Evolutionary conservation across 2,888 invertebrate genomes (phyloP), one percentile per base, ranked within the genome.

Genomic region (Hylaea fasciaria): DNA sequence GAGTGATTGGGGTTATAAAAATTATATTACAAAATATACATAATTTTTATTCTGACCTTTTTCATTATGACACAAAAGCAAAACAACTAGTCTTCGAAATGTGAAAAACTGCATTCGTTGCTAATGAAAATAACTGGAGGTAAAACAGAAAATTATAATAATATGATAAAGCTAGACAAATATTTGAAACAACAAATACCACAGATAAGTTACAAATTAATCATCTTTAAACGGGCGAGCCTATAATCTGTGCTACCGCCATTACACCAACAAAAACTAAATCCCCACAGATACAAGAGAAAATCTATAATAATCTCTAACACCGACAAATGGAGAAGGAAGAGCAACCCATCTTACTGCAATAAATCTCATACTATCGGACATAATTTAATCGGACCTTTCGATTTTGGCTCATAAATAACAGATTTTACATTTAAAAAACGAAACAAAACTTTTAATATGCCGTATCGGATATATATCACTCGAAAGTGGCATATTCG

Each of bases 401-500:
- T 90, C 90, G 91, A 91, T 92, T 90, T 88, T 84, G 85, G 74
- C 78, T 72, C 89, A 91, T 92, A 92, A 92, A 92, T 92, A 83
- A 91, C 86, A 82, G 89, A 91, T 88, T 92, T 90, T 85, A 91
- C 87, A 89, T 89, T 88, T 80, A 74, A 84, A 86, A 85, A 86
- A 87, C 79, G 82, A 91, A 90, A 89, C 80, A 90, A 90, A 89
- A 90, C 87, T 80, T 88, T 90, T 91, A 91, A 91, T 92, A 91
- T 79, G 82, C 81, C 87, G 84, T 89, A 90, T 91, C 89, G 86
- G 79, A 71, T 81, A 89, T 92, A 92, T 91, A 91, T 92, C 91
- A 91, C 87, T 81, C 76, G 76, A 82, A 89, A 91, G 83, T 87
- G 90, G 89, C 89, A 81, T 87, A 78, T 83, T 88, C 90, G 83